phyloP scores from a whole-genome alignment of 2,888 invertebrate species.

The Biston stratarius region DNA sequence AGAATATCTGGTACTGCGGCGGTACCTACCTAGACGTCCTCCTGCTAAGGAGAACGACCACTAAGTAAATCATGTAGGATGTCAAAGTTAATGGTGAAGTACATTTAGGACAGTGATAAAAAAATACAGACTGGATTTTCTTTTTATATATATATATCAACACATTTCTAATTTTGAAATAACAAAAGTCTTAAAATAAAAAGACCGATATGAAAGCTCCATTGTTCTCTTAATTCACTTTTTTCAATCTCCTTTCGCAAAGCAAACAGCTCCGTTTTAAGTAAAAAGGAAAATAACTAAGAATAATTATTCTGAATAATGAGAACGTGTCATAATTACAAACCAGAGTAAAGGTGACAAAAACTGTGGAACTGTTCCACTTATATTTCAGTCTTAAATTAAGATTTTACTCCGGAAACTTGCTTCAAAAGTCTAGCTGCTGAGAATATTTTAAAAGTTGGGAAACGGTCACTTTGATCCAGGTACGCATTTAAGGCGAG shows the following conservation, averaged over 20 bases:
- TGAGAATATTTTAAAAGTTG: background rate
- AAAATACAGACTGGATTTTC: too few species aligned
- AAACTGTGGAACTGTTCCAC: background rate
- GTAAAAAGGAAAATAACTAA: slow-evolving; percentile 14
- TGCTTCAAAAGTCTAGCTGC: background rate
- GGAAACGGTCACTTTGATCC: background rate
- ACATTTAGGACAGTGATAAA: too few species aligned
- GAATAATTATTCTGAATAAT: slow-evolving; percentile 11
- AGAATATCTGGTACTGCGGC: too few species aligned
- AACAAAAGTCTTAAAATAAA: background rate
- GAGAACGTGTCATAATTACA: slow-evolving; percentile 14
- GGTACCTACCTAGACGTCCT: too few species aligned
- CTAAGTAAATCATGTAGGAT: too few species aligned
- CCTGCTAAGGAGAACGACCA: too few species aligned
- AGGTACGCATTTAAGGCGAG: background rate
- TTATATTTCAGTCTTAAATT: slow-evolving; percentile 2
- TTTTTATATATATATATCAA: background rate
- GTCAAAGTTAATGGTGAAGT: too few species aligned
- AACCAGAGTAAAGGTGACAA: slow-evolving; percentile 4
- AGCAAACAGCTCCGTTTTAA: slow-evolving; percentile 2
- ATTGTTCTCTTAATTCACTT: slow-evolving; percentile 1
- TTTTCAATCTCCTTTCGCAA: background rate
- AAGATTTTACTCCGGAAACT: background rate
- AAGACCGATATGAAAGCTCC: background rate
- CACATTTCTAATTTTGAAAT: too few species aligned